Conservation (phyloP, 2,888 invertebrate genomes). For the Drosophila greeni region DNA sequence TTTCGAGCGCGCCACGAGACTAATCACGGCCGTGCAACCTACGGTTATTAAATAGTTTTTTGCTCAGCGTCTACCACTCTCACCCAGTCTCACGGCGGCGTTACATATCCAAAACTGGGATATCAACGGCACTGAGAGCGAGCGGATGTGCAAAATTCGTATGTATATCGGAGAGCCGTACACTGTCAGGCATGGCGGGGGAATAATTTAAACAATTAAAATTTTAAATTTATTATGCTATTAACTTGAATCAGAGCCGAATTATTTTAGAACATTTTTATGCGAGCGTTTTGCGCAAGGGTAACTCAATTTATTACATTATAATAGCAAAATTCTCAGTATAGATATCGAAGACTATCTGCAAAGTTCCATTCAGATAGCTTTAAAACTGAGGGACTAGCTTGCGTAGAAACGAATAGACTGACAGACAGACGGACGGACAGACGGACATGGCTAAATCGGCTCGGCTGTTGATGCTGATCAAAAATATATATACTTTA, state of each 20-base stretch:
- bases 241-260: background rate
- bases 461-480: no score
- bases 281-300: background rate
- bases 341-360: no score
- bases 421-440: no score
- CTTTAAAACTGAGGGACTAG: no score
- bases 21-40: conserved; percentile 51
- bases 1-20: conserved; percentile 45
- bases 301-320: background rate
- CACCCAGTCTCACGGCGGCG: background rate
- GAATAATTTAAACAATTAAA: no score
- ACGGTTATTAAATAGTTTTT: conserved; percentile 62
- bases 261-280: background rate
- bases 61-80: conserved; percentile 14
- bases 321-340: no score
- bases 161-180: conserved; percentile 10
- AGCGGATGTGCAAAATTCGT: conserved; percentile 8
- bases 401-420: no score
- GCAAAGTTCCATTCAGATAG: no score
- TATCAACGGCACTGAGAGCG: conserved; percentile 16
- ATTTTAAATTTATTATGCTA: background rate
- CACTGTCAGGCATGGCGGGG: conserved; percentile 4
- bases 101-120: conserved; percentile 18
- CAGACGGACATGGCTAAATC: no score
- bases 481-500: no score